Conservation (phyloP, 2,797 vertebrate species). For the Denticeps clupeoides region DNA sequence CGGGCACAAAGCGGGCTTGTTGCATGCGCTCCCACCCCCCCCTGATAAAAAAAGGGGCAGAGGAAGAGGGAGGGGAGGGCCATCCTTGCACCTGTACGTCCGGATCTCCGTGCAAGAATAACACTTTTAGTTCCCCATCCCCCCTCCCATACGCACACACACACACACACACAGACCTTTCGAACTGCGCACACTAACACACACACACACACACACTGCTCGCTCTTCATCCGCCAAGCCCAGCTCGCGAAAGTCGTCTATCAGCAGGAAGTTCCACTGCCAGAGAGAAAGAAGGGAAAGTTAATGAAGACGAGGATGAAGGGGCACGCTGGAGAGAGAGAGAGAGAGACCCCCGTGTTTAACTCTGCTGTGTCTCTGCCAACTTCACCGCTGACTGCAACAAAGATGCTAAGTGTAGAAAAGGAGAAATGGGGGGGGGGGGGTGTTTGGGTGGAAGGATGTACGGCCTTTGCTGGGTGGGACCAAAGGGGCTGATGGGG, state of each 20-base stretch:
- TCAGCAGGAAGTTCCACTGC: slow-evolving; percentile 62
- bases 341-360: slow-evolving; percentile 48
- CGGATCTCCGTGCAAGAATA: slow-evolving; percentile 21
- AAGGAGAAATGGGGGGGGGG: slow-evolving; percentile 21
- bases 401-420: slow-evolving; percentile 55
- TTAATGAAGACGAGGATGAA: slow-evolving; percentile 1
- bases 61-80: slow-evolving; percentile 22
- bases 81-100: slow-evolving; percentile 38
- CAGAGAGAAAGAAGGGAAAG: slow-evolving; percentile 31
- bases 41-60: slow-evolving; percentile 4
- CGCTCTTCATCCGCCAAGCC: slow-evolving; percentile 32
- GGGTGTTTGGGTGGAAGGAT: background rate
- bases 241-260: slow-evolving; percentile 52
- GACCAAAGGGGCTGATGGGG: too few relatives aligned
- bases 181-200: background rate
- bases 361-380: slow-evolving; percentile 52
- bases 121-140: background rate
- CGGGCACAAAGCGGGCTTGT: slow-evolving; percentile 38
- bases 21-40: slow-evolving; percentile 6
- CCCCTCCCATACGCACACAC: slow-evolving; percentile 5
- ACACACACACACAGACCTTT: background rate
- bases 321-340: slow-evolving; percentile 7
- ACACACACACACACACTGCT: slow-evolving; percentile 9
- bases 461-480: too few relatives aligned
- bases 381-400: slow-evolving; percentile 49